These are phyloP conservation scores for human (Homo sapiens) DNA, from an alignment of 2,113 vertebrate genomes.

Conservation along the genomic window DNA sequence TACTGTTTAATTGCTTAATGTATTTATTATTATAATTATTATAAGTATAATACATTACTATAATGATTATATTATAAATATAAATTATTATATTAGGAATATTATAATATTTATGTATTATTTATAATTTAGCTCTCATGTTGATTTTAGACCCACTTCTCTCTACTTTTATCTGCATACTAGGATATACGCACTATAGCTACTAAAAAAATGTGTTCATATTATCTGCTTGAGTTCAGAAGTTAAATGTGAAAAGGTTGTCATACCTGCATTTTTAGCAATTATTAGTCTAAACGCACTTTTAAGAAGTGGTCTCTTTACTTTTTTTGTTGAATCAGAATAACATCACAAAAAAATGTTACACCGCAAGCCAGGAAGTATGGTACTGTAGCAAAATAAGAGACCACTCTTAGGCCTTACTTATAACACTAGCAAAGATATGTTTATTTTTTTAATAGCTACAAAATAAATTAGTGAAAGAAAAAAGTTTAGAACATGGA, in stretches of 20 bases:
- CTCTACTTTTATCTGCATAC: background rate
- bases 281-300: background rate
- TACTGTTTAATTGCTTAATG: background rate
- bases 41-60: too few species aligned
- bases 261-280: background rate
- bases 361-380: background rate
- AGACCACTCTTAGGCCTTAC: background rate
- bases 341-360: fast-evolving
- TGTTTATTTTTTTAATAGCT: background rate
- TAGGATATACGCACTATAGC: background rate
- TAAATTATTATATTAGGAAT: too few species aligned
- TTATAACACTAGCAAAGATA: background rate
- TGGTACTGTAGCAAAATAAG: fast-evolving
- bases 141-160: background rate
- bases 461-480: background rate
- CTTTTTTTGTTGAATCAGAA: background rate
- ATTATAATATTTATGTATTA: background rate
- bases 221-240: background rate
- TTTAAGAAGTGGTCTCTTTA: background rate
- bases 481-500: background rate
- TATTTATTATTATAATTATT: background rate
- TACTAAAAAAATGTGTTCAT: background rate
- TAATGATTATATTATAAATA: too few species aligned
- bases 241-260: background rate
- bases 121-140: background rate